These are phyloP conservation scores for Zoanthus sociatus DNA, from an alignment of 92 coral and sea anemone species.

Conservation along the genomic window DNA sequence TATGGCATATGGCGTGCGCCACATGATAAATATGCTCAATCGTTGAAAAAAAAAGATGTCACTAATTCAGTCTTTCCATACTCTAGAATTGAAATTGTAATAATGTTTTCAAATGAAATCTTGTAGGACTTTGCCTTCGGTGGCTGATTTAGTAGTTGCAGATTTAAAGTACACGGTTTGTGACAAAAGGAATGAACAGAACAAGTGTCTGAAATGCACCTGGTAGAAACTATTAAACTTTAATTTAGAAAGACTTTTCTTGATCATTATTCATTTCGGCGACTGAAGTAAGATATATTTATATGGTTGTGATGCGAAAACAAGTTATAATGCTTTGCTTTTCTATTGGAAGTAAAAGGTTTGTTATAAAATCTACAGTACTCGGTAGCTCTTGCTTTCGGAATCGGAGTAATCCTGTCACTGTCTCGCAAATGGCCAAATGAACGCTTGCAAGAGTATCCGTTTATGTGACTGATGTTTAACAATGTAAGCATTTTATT, in stretches of 20 bases:
- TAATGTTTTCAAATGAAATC: not conserved
- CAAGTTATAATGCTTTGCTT: not conserved
- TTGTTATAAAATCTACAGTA: not conserved
- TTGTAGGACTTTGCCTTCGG: not conserved
- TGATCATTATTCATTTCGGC: conserved; percentile 42
- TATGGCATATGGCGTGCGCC: no score
- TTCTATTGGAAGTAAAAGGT: not conserved
- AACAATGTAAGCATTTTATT: no score
- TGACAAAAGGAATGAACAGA: conserved; percentile 4
- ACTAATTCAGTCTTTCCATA: not conserved
- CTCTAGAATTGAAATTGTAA: not conserved
- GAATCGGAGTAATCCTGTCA: no score
- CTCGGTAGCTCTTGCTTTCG: no score
- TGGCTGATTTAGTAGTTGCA: not conserved
- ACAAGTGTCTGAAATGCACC: conserved; percentile 31
- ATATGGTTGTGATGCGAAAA: conserved; percentile 14
- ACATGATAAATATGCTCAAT: no score
- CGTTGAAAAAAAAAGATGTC: no score
- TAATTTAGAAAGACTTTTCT: conserved; percentile 44
- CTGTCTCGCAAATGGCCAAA: no score
- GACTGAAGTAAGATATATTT: conserved; percentile 25
- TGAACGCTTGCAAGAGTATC: no score
- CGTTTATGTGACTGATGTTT: no score
- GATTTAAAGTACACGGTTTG: not conserved
- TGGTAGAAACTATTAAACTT: conserved; percentile 70